Percentiles rank a stretch among this genome's conserved stretches.
These are phyloP conservation scores for Lanistes nyassanus DNA, from an alignment of 1,140 invertebrate genomes.

Conservation along the genomic window DNA sequence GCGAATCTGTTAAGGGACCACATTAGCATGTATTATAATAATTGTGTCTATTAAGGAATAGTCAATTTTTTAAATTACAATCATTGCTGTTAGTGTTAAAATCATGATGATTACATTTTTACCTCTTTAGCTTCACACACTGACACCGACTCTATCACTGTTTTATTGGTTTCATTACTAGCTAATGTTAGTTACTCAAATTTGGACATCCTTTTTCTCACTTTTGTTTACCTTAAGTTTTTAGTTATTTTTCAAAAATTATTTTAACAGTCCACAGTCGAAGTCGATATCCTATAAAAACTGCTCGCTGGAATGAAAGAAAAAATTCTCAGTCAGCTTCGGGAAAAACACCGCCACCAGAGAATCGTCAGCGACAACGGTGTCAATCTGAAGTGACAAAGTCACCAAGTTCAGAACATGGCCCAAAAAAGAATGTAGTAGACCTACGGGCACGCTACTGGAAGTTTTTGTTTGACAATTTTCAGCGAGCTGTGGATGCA, in stretches of 20 bases:
- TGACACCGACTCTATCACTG: too few species aligned
- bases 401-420: slow-evolving; percentile 55
- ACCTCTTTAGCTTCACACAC: too few species aligned
- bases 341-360: slow-evolving; percentile 27
- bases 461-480: slow-evolving; percentile 93
- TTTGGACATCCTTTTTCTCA: background rate
- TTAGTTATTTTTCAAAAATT: too few species aligned
- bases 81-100: too few species aligned
- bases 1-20: too few species aligned
- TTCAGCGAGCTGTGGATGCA: slow-evolving; percentile 86
- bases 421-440: slow-evolving; percentile 46
- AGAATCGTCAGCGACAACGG: slow-evolving; percentile 28
- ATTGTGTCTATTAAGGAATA: too few species aligned
- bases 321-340: slow-evolving; percentile 26
- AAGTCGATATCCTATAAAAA: slow-evolving; percentile 6
- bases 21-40: too few species aligned
- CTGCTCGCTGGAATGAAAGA: background rate
- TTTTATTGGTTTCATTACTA: too few species aligned
- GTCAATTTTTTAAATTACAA: too few species aligned
- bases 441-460: slow-evolving; percentile 91
- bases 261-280: background rate
- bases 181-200: background rate
- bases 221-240: background rate
- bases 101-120: too few species aligned
- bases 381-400: slow-evolving; percentile 48